A percentile compares a stretch with the other conserved stretches of the same genome.
Conservation (phyloP, 2,797 vertebrate species). For the Macroramphosus scolopax region DNA sequence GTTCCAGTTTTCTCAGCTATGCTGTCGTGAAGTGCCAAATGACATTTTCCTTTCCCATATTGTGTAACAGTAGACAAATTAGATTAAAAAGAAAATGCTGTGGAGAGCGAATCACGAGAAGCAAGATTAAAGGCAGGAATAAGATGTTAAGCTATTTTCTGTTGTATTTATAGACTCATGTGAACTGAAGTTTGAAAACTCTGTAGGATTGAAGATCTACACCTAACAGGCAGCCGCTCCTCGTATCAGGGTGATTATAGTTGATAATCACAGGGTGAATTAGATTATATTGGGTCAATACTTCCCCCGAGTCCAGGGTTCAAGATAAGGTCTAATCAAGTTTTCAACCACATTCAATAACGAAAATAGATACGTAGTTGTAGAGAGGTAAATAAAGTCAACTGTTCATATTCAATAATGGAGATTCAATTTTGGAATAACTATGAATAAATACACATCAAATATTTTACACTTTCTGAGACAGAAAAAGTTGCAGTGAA, state of each 20-base stretch:
- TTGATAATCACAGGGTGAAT: background rate
- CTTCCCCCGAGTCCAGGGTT: background rate
- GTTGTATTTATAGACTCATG: too few relatives aligned
- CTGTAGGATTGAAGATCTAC: background rate
- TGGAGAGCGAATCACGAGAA: background rate
- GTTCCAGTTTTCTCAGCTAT: constrained; percentile 18
- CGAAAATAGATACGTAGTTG: too few relatives aligned
- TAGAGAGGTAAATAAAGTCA: too few relatives aligned
- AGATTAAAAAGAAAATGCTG: constrained; percentile 16
- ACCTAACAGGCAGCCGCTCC: background rate
- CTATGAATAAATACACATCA: too few relatives aligned
- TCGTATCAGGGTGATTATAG: background rate
- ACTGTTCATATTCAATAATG: too few relatives aligned
- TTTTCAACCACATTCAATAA: constrained; percentile 12
- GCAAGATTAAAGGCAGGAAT: background rate
- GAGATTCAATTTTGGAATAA: too few relatives aligned
- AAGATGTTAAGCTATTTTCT: too few relatives aligned
- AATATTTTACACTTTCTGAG: too few relatives aligned
- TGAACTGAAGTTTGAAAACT: too few relatives aligned
- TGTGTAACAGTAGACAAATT: constrained; percentile 20
- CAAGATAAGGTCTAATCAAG: constrained; percentile 5
- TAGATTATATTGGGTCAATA: constrained; percentile 1
- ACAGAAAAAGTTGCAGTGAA: too few relatives aligned
- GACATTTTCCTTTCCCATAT: constrained; percentile 14
- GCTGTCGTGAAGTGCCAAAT: constrained; percentile 12